Evolutionary conservation across 2,888 invertebrate genomes (phyloP).

Genomic region (Labia minor): DNA sequence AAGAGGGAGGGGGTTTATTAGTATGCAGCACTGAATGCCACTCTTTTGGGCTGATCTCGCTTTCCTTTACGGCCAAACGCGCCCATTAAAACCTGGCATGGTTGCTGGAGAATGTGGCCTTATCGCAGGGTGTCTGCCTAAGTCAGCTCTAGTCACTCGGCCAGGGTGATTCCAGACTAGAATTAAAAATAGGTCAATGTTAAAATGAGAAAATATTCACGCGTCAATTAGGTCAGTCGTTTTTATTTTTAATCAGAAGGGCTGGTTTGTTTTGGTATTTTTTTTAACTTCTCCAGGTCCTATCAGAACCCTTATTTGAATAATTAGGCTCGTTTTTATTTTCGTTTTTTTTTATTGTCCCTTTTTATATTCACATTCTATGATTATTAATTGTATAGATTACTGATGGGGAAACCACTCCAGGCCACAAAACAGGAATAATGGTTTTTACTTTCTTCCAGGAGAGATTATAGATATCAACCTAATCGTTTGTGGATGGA

Average conservation of each 20-base stretch:
- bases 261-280: background rate
- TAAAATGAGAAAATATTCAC: background rate
- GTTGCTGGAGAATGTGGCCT: background rate
- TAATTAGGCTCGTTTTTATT: background rate
- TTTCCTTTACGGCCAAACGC: background rate
- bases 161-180: background rate
- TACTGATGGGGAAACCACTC: background rate
- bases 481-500: too few relatives aligned
- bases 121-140: background rate
- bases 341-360: background rate
- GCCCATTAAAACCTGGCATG: background rate
- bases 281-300: background rate
- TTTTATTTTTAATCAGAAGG: background rate
- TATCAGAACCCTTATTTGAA: background rate
- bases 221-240: background rate
- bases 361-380: background rate
- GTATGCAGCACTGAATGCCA: background rate
- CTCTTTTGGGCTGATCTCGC: constrained; percentile 13
- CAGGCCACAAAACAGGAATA: background rate
- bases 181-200: background rate
- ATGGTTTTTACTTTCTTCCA: background rate
- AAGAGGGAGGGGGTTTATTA: background rate
- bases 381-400: background rate
- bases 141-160: too few relatives aligned
- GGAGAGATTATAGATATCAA: background rate